These are phyloP conservation scores for Oikopleura dioica DNA, from an alignment of 23 tunicate genomes.

Conservation along the genomic window DNA sequence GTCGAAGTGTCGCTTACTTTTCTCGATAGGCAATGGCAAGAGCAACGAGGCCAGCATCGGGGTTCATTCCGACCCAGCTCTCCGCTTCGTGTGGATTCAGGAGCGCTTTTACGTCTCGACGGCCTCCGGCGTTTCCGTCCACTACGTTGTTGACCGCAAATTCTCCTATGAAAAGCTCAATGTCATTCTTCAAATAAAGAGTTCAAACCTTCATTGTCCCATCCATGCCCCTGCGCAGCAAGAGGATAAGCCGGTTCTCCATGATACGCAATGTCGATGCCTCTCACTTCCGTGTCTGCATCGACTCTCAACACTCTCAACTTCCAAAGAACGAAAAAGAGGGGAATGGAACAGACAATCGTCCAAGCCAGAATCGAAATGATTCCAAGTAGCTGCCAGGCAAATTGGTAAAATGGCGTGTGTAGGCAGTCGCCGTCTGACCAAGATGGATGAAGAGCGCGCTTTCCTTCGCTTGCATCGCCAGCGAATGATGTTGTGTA, in stretches of 20 bases:
- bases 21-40: background rate
- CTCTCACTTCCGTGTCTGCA: constrained; percentile 21
- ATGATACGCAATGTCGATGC: constrained; percentile 38
- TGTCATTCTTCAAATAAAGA: background rate
- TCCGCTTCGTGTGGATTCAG: background rate
- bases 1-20: no score
- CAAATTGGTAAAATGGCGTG: background rate
- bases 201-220: background rate
- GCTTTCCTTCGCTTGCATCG: no score
- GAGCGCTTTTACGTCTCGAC: background rate
- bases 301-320: constrained; percentile 19
- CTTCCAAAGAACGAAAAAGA: background rate
- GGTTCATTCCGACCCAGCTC: background rate
- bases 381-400: background rate
- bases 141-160: background rate
- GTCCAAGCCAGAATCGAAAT: background rate
- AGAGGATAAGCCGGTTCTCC: constrained; percentile 73
- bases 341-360: background rate
- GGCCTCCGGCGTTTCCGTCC: background rate
- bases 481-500: background rate
- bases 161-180: background rate
- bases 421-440: background rate
- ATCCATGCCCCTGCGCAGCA: background rate
- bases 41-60: background rate
- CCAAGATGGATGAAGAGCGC: no score